Evolutionary conservation across 2,888 invertebrate genomes (phyloP), one percentile per base, ranked within the genome.

Genomic region (Cephus rjabovi): DNA sequence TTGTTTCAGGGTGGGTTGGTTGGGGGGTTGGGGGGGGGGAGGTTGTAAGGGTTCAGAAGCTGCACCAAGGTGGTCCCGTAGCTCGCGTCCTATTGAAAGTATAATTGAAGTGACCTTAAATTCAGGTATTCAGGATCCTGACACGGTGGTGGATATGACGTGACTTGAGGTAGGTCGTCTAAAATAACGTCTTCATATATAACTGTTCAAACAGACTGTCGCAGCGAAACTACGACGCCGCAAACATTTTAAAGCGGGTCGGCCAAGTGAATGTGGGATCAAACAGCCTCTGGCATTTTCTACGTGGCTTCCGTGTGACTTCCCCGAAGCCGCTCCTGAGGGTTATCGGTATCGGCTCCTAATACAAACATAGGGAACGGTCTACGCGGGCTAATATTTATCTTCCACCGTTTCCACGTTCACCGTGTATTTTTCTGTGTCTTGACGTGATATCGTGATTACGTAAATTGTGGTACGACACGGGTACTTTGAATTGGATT

Each of bases 151-250:
- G 56, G 23, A 56, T 56, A 56, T 2, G 56, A 23, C 56, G 56
- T 56, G 56, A 56, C 56, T 56, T 56, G 56, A 23, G 56, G 23
- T 73, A 79, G 83, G 84, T 85, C 83, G 81, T 81, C 75, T 81
- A 81, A 82, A 86, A 83, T 86, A 86, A 87, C 80, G 81, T 82
- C 83, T 85, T 83, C 40, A 56, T 85, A 84, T 83, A 79, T 80
- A 82, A 75, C 81, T 80, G 79, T 74, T 79, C 81, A 84, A 85
- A 83, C 82, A 83, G 37, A 70, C 70, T 12, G 71, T 68, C 33
- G 34, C 74, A 69, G 34, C 70, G 75, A 56, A 56, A 23, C 23
- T 56, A 23, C 23, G 15, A 56, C 23, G 56, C 15, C 2, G 56
- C 56, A 56, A 56, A 56, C 6, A 56, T 56, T 56, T 15, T 56